Evolutionary conservation across 2,113 vertebrate species (phyloP).

Genomic region (Anguilla japonica): DNA sequence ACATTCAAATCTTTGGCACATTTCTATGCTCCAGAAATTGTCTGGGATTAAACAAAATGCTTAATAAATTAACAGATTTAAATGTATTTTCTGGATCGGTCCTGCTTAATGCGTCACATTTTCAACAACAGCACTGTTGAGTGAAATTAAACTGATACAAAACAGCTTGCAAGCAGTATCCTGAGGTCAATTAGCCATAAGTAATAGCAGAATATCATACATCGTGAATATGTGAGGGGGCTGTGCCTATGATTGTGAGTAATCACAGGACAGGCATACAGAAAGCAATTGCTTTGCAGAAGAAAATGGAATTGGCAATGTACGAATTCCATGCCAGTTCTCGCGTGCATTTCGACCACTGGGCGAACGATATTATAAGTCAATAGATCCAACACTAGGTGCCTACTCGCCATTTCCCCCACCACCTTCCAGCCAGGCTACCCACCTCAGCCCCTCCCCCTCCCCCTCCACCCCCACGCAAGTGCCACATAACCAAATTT

Average conservation of each 20-base stretch:
- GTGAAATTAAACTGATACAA: slow-evolving; percentile 15
- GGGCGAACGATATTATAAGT: background rate
- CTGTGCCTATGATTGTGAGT: background rate
- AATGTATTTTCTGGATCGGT: background rate
- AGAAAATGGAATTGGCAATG: background rate
- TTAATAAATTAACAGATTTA: background rate
- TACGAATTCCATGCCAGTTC: background rate
- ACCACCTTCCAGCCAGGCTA: background rate
- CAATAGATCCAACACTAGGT: background rate
- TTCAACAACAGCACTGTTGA: slow-evolving; percentile 19
- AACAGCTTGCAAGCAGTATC: background rate
- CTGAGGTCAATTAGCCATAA: background rate
- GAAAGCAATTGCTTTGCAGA: background rate
- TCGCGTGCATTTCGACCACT: background rate
- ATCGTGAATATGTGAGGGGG: background rate
- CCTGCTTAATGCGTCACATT: background rate
- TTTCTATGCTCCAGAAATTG: background rate
- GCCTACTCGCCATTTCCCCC: background rate
- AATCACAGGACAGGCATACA: slow-evolving; percentile 11
- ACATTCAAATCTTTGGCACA: background rate
- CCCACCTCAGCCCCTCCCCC: too few relatives aligned
- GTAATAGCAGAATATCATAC: background rate
- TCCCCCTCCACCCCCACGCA: too few relatives aligned
- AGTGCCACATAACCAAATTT: background rate
- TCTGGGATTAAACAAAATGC: background rate